Conservation (phyloP, 2,797 vertebrate species). For the Varecia variegata region DNA sequence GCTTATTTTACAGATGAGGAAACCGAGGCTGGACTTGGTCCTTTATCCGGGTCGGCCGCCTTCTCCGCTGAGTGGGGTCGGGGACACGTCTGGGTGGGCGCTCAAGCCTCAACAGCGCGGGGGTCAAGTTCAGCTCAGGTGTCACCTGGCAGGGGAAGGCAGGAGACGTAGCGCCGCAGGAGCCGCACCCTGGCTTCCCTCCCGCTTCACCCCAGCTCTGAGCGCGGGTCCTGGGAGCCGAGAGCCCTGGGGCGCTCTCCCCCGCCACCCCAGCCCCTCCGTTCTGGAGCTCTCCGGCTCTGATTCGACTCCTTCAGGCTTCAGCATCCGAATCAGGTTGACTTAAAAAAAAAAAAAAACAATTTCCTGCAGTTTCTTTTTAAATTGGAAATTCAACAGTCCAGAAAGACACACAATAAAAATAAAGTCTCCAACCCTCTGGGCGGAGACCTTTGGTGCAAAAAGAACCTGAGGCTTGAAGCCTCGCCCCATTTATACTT, state of each 20-base stretch:
- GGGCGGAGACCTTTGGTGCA: not conserved
- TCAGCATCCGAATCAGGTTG: not conserved
- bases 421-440: not conserved
- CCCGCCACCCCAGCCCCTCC: not conserved
- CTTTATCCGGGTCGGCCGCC: rapidly evolving
- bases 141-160: not conserved
- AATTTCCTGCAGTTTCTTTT: conserved; percentile 8
- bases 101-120: not conserved
- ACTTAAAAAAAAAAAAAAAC: not conserved
- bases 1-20: not conserved
- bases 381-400: not conserved
- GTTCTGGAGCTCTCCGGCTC: not conserved
- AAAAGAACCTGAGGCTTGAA: not conserved
- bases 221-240: not conserved
- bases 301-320: not conserved
- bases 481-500: not conserved
- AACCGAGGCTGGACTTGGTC: not conserved
- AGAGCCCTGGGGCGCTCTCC: rapidly evolving
- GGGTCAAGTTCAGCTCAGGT: not conserved
- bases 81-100: not conserved
- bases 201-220: not conserved
- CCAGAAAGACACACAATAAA: not conserved
- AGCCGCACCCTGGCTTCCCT: too few species aligned
- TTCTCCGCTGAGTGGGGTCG: rapidly evolving
- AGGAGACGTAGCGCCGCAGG: rapidly evolving